Evolutionary conservation across 2,113 vertebrate species (phyloP).

Genomic region (Clinocottus analis): DNA sequence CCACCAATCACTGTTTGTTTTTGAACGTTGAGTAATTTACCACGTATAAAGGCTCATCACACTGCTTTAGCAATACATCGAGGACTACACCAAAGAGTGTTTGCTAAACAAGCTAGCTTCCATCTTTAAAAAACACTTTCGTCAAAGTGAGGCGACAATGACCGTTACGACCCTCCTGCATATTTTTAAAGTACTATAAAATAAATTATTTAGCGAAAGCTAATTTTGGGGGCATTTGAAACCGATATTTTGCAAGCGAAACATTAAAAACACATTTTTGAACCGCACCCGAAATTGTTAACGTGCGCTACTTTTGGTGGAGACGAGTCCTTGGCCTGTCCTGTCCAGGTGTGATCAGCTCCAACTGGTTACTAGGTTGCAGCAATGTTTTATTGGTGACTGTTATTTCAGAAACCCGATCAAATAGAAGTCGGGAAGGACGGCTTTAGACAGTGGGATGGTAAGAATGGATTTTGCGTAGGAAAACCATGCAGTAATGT

Average conservation of each 20-base stretch:
- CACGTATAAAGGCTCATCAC: neutral
- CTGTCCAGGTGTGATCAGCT: slow-evolving; percentile 86
- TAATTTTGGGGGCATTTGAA: neutral
- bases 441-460: slow-evolving; percentile 92
- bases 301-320: slow-evolving; percentile 71
- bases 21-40: neutral
- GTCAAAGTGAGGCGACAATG: neutral
- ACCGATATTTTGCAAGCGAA: neutral
- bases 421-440: slow-evolving; percentile 89
- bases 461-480: slow-evolving; percentile 90
- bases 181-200: neutral
- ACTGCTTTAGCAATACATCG: neutral
- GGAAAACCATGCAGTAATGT: slow-evolving; percentile 87
- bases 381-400: slow-evolving; percentile 90
- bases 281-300: neutral
- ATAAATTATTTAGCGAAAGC: neutral
- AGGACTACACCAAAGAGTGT: neutral
- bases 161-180: neutral
- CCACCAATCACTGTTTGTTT: neutral
- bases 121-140: neutral
- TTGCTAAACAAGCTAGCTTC: neutral
- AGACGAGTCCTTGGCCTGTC: slow-evolving; percentile 78
- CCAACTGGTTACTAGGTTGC: slow-evolving; percentile 81
- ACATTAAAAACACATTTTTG: neutral
- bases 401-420: slow-evolving; percentile 91